Conservation (phyloP, 2,797 vertebrate species). For the Myotis vivesi region DNA sequence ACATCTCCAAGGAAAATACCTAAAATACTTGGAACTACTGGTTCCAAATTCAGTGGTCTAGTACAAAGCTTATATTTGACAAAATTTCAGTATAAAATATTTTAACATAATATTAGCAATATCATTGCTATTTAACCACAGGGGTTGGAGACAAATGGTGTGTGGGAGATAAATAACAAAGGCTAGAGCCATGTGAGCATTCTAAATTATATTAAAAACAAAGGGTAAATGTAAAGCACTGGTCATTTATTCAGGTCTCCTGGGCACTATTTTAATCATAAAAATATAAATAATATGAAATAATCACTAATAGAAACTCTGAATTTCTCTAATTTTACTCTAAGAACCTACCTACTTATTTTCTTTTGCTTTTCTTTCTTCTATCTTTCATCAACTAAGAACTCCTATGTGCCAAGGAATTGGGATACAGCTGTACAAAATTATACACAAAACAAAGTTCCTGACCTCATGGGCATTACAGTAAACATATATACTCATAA, state of each 20-base stretch:
- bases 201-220: constrained; percentile 31
- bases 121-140: background rate
- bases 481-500: background rate
- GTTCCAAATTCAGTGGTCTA: background rate
- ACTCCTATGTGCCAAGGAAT: background rate
- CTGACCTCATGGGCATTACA: background rate
- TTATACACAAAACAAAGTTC: background rate
- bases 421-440: background rate
- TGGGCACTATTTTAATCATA: background rate
- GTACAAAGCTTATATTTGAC: background rate
- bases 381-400: background rate
- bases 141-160: background rate
- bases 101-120: background rate
- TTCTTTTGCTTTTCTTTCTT: background rate
- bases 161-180: background rate
- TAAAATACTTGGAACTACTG: background rate
- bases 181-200: background rate
- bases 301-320: background rate
- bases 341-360: background rate
- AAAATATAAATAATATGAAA: background rate
- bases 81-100: constrained; percentile 1
- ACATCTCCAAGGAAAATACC: background rate
- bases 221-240: constrained; percentile 8
- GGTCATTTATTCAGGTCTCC: constrained; percentile 7
- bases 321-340: background rate